These are phyloP conservation scores for Busseola fusca DNA, from an alignment of 2,888 invertebrate species.

Conservation along the genomic window DNA sequence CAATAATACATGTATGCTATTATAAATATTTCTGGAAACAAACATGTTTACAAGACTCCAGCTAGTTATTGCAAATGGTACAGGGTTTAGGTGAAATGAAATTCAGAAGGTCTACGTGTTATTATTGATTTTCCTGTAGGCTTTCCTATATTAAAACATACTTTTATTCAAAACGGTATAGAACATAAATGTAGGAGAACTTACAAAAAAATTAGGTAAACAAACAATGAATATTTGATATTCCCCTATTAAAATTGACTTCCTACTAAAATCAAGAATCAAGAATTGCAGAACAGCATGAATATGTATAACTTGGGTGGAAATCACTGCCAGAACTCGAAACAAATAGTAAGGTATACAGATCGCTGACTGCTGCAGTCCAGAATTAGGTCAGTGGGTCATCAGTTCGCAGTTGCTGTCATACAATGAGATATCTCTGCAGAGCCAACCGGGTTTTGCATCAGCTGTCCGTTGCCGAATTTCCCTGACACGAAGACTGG, in stretches of 20 bases:
- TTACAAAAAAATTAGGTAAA: conserved; percentile 27
- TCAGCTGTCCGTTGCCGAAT: conserved; percentile 73
- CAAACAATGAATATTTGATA: conserved; percentile 46
- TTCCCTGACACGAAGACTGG: conserved; percentile 56
- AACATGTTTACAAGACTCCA: conserved; percentile 58
- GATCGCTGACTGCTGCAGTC: conserved; percentile 83
- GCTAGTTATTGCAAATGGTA: conserved; percentile 45
- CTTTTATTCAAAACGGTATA: conserved; percentile 25
- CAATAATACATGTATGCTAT: conserved; percentile 32
- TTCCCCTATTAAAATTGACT: conserved; percentile 44
- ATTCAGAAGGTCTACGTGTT: conserved; percentile 62
- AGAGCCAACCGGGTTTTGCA: conserved; percentile 77
- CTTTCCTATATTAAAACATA: conserved; percentile 55
- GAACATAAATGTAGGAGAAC: conserved; percentile 16
- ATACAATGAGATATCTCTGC: conserved; percentile 86
- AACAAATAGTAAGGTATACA: conserved; percentile 83
- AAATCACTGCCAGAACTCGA: conserved; percentile 83
- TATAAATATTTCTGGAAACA: conserved; percentile 51
- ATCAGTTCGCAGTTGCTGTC: conserved; percentile 80
- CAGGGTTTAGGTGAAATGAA: conserved; percentile 55
- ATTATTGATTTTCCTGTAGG: conserved; percentile 71
- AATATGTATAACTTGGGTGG: conserved; percentile 78
- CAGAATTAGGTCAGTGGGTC: conserved; percentile 85
- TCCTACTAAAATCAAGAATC: conserved; percentile 47
- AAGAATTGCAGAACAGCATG: conserved; percentile 66